phyloP scores from a whole-genome alignment of 2,113 vertebrate genomes.

The Mustelus asterias region DNA sequence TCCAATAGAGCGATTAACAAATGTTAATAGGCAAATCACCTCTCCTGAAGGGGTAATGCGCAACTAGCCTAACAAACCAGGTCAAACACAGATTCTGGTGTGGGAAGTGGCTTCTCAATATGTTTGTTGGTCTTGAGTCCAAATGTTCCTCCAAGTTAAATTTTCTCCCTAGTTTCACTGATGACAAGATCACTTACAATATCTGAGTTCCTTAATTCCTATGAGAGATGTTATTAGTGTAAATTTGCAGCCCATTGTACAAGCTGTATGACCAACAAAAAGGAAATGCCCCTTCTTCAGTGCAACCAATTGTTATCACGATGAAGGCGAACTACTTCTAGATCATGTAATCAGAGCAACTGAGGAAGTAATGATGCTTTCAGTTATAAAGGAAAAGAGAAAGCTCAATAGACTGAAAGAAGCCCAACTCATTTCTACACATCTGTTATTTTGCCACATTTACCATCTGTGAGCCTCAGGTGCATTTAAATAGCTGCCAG shows the following conservation, averaged over 20 bases:
- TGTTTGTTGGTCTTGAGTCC: background rate
- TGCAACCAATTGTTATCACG: background rate
- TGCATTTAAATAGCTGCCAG: background rate
- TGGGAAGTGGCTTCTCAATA: background rate
- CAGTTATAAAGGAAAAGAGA: background rate
- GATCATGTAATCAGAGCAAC: background rate
- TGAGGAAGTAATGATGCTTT: background rate
- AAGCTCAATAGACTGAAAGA: background rate
- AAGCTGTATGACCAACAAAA: background rate
- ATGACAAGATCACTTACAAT: background rate
- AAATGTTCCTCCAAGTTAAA: background rate
- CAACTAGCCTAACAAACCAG: background rate
- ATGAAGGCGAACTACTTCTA: background rate
- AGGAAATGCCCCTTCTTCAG: background rate
- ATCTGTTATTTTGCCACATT: background rate
- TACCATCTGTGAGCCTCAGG: background rate
- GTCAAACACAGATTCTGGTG: background rate
- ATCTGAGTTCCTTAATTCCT: background rate
- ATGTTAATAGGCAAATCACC: background rate
- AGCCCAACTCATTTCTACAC: too few species aligned
- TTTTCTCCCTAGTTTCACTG: background rate
- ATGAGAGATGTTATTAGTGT: background rate
- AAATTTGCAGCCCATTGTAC: background rate
- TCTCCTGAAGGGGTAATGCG: background rate
- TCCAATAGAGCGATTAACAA: background rate